These are phyloP conservation scores for Oxycera nigricornis DNA, from an alignment of 2,888 invertebrate genomes.

Conservation along the genomic window DNA sequence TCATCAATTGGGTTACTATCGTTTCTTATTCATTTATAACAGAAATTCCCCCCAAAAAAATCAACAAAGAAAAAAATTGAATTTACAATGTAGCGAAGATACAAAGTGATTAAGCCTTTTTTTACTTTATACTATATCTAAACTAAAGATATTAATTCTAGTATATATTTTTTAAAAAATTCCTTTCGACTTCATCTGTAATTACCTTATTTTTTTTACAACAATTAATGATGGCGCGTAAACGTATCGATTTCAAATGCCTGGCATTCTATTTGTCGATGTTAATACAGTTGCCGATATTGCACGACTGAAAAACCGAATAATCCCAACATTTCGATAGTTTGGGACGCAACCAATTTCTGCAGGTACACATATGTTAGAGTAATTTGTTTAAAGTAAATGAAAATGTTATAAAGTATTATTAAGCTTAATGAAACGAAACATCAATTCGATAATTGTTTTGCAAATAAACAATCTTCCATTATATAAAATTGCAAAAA, in stretches of 20 bases:
- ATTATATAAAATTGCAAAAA: slow-evolving; percentile 9
- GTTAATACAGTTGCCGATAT: neutral
- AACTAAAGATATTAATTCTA: slow-evolving; percentile 28
- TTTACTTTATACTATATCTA: slow-evolving; percentile 20
- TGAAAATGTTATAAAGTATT: slow-evolving; percentile 28
- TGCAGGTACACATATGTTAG: slow-evolving; percentile 11
- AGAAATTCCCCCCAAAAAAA: neutral
- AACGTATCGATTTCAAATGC: neutral
- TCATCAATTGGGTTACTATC: too few species aligned
- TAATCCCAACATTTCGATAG: neutral
- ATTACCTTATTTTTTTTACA: slow-evolving; percentile 13
- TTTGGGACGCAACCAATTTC: slow-evolving; percentile 1
- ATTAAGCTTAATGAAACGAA: slow-evolving; percentile 18
- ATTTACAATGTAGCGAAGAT: slow-evolving; percentile 24
- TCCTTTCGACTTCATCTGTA: slow-evolving; percentile 26
- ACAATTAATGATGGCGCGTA: slow-evolving; percentile 5
- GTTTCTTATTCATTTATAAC: too few species aligned
- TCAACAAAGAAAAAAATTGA: neutral
- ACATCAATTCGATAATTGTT: neutral
- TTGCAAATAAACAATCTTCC: slow-evolving; percentile 23
- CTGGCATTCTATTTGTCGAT: neutral
- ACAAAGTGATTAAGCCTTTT: slow-evolving; percentile 24
- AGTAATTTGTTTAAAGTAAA: slow-evolving; percentile 9
- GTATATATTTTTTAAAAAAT: slow-evolving; percentile 21
- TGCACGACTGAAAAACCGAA: neutral